Conservation (phyloP, 2,888 invertebrate species). For the Timema podura region DNA sequence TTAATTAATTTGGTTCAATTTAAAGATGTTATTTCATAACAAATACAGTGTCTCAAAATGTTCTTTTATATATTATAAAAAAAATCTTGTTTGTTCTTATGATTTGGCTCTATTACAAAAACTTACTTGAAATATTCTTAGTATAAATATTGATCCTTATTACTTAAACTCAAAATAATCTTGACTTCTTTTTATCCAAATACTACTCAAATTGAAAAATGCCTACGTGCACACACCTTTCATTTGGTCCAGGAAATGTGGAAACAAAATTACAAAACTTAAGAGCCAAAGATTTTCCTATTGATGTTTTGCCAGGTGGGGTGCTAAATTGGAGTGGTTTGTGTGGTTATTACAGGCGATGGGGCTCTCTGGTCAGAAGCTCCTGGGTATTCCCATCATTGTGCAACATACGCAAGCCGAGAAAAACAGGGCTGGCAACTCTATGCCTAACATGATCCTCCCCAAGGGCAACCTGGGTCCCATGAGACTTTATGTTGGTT, state of each 20-base stretch:
- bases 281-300: not conserved
- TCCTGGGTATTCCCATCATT: slow-evolving; percentile 93
- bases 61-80: too few species aligned
- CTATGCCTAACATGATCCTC: slow-evolving; percentile 71
- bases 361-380: slow-evolving; percentile 91
- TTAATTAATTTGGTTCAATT: too few species aligned
- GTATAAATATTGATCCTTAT: too few species aligned
- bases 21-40: too few species aligned
- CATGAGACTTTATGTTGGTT: slow-evolving; percentile 95
- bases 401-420: slow-evolving; percentile 95
- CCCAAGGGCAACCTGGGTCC: slow-evolving; percentile 90
- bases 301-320: not conserved
- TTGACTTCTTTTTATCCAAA: too few species aligned
- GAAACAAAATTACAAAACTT: not conserved
- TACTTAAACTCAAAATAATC: too few species aligned
- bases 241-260: not conserved
- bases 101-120: too few species aligned
- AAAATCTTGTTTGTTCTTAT: too few species aligned
- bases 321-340: slow-evolving; percentile 7
- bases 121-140: too few species aligned
- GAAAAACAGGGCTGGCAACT: slow-evolving; percentile 87
- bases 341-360: slow-evolving; percentile 64
- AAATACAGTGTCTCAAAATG: too few species aligned
- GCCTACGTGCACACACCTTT: not conserved
- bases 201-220: too few species aligned